phyloP scores from a whole-genome alignment of 2,113 vertebrate genomes.

The Rhegmatorhina hoffmannsi region DNA sequence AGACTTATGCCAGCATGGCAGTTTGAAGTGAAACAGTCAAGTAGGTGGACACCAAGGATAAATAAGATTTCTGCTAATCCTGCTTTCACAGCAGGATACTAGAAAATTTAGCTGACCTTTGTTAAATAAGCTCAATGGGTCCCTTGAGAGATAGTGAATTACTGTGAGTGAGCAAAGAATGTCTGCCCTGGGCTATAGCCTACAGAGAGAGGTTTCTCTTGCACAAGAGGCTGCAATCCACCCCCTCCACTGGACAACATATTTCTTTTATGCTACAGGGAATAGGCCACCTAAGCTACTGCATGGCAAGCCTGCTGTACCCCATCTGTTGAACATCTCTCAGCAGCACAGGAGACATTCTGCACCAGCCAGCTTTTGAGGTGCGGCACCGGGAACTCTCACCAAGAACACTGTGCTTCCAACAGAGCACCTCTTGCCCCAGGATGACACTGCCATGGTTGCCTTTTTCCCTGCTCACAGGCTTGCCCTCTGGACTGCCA shows the following conservation, averaged over 20 bases:
- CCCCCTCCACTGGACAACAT: background rate
- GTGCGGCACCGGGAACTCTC: background rate
- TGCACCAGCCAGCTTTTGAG: background rate
- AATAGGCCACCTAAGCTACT: background rate
- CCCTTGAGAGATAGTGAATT: conserved; percentile 41
- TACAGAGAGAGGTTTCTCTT: background rate
- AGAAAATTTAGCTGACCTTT: conserved; percentile 66
- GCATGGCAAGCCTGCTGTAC: background rate
- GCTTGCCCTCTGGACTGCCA: background rate
- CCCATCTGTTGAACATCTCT: background rate
- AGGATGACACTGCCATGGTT: background rate
- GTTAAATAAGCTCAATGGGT: conserved; percentile 57
- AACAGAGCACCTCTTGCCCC: background rate
- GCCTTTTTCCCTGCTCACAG: background rate
- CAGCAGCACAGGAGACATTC: background rate
- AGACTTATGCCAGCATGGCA: background rate
- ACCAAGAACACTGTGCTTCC: background rate
- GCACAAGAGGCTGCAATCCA: background rate
- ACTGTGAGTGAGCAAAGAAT: conserved; percentile 3
- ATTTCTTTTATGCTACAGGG: background rate
- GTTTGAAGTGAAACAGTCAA: conserved; percentile 18
- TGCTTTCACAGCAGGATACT: conserved; percentile 52
- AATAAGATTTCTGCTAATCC: conserved; percentile 55
- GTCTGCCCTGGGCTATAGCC: background rate
- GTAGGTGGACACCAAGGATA: conserved; percentile 34